A percentile compares a stretch with the other conserved stretches of the same genome.
Conservation (phyloP, 2,113 vertebrate genomes). For the Serinus canaria region DNA sequence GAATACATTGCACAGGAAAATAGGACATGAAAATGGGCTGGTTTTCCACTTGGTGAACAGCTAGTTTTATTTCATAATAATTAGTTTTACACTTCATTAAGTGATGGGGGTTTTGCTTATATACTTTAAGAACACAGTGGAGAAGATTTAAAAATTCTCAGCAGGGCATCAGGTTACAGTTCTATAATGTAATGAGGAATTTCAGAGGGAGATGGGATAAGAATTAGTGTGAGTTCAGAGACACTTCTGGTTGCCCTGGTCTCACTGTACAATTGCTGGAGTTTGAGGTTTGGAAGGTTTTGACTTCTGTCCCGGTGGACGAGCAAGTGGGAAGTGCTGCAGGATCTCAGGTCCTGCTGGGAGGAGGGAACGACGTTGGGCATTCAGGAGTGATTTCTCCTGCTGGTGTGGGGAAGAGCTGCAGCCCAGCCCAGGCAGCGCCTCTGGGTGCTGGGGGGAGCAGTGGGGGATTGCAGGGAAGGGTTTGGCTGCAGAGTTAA, state of each 20-base stretch:
- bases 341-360: neutral
- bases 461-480: too few relatives aligned
- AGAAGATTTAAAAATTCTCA: constrained; percentile 20
- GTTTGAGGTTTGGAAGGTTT: neutral
- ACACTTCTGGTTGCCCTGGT: neutral
- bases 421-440: neutral
- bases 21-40: constrained; percentile 61
- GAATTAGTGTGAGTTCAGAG: neutral
- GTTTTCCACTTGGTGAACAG: constrained; percentile 53
- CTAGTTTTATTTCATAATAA: constrained; percentile 70
- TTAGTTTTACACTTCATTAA: constrained; percentile 73
- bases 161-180: neutral
- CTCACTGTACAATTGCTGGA: neutral
- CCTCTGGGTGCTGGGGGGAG: neutral
- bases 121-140: neutral
- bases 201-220: neutral
- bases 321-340: neutral
- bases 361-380: neutral
- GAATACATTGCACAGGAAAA: constrained; percentile 56
- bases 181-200: neutral
- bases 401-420: rapidly evolving
- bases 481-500: neutral
- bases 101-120: neutral
- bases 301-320: neutral
- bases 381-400: rapidly evolving